Percentiles rank a stretch among this genome's conserved stretches.
phyloP scores from a whole-genome alignment of 2,113 vertebrate species.

The Ceuthmochares aereus region DNA sequence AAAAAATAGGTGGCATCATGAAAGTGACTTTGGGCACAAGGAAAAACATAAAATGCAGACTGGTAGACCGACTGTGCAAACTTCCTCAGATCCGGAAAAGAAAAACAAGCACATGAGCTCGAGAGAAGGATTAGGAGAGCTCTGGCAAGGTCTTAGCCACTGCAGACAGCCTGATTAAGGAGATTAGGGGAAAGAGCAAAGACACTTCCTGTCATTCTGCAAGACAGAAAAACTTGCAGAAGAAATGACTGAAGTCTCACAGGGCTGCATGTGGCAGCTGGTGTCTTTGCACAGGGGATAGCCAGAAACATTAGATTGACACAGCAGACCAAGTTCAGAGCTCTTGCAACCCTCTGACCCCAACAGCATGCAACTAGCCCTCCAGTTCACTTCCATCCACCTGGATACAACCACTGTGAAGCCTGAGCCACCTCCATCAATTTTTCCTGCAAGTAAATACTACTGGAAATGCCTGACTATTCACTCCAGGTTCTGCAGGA shows the following conservation, averaged over 20 bases:
- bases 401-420: background rate
- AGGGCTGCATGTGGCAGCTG: background rate
- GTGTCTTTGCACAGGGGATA: background rate
- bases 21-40: background rate
- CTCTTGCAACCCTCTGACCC: background rate
- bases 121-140: background rate
- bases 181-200: background rate
- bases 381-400: background rate
- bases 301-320: background rate
- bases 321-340: background rate
- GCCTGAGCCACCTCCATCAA: background rate
- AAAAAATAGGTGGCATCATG: background rate
- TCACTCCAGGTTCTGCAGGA: background rate
- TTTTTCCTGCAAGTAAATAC: background rate
- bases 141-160: background rate
- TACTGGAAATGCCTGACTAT: rapidly evolving
- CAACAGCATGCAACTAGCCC: background rate
- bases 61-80: background rate
- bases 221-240: background rate
- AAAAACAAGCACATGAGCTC: background rate
- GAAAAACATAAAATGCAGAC: background rate
- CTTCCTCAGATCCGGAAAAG: background rate
- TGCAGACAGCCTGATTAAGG: background rate
- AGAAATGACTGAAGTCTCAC: background rate
- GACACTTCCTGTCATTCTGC: background rate